These are phyloP conservation scores for Hetaerina americana DNA, from an alignment of 1,140 invertebrate genomes.

Conservation along the genomic window DNA sequence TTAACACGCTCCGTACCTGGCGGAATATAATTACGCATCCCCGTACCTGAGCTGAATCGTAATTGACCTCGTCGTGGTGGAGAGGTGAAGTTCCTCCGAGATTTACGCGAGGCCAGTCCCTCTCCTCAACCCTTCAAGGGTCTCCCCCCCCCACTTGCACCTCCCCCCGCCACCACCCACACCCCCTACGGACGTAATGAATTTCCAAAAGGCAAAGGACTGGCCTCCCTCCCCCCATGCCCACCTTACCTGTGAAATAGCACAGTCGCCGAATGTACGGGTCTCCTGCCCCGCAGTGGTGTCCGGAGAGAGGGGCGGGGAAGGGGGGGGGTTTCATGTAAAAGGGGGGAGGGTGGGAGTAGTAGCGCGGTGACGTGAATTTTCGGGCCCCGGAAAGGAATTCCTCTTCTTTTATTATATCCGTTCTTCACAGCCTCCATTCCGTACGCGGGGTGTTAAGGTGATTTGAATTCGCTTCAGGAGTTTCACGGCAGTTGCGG, in stretches of 20 bases:
- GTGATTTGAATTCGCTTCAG: not conserved
- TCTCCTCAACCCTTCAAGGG: not conserved
- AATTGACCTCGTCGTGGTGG: not conserved
- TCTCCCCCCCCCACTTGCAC: no score
- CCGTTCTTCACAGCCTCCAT: no score
- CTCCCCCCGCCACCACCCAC: no score
- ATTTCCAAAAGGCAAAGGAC: not conserved
- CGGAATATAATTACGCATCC: not conserved
- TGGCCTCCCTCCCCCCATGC: not conserved
- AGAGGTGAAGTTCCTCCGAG: not conserved
- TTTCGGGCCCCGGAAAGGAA: no score
- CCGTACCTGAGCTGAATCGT: not conserved
- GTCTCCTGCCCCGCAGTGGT: no score
- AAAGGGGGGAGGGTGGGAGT: not conserved
- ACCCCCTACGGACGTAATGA: not conserved
- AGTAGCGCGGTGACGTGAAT: not conserved
- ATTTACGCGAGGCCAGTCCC: not conserved
- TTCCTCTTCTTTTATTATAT: not conserved
- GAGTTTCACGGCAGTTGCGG: no score
- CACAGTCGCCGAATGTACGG: not conserved
- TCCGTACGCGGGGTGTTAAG: not conserved
- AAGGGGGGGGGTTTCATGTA: not conserved
- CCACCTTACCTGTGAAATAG: not conserved
- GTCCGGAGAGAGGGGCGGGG: no score
- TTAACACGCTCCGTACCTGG: not conserved